Base-by-base conservation (phyloP, 2,797 vertebrate genomes). In the Clarias pachynema region DNA sequence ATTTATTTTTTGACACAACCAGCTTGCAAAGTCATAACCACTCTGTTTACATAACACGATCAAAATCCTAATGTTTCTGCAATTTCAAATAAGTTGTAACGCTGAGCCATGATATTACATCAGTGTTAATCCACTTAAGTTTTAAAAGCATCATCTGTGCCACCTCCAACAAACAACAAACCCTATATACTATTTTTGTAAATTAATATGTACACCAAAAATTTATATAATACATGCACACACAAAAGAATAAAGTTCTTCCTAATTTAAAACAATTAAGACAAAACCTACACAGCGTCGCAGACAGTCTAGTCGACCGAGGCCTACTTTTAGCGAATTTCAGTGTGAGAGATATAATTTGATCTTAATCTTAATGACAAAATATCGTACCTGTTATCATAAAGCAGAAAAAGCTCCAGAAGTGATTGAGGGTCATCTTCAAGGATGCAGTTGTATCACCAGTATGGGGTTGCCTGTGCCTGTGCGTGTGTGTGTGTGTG, bases 301-400 rank as follows among this genome's bases (percentile, higher is more conserved):
- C 75, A 24, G 74, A 34, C 29, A 0, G 14, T 77, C 29, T 14
- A 6, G 22, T n/a, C 26, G 37, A 56, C 1, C 15, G 24, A 29
- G 34, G 63, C 53, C 78, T 4, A 14, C 53, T 5, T 62, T 9
- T 22, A 5, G 14, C 26, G 5, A 20, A 24, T 22, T 31, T 79
- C 26, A 73, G 5, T 78, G 5, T 59, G 22, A 79, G 20, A 37
- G 3, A 16, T 20, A 29, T 31, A 0, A 66, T 66, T 31, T 40
- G 14, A 40, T 8, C 56, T 73, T 49, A 9, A 73, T 81, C n/a
- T 8, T 44, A 44, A 10, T 44, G 44, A 44, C 78, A 2, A 82
- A 85, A 69, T 0, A 7, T 81, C 92, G 88, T 92, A 95, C 95
- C 94, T 89, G 77, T 84, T 4, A 87, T 90, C 90, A 91, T 92